A percentile compares a stretch with the other conserved stretches of the same genome.
Evolutionary conservation across 2,797 vertebrate species (phyloP).

Genomic region (Helostoma temminkii): DNA sequence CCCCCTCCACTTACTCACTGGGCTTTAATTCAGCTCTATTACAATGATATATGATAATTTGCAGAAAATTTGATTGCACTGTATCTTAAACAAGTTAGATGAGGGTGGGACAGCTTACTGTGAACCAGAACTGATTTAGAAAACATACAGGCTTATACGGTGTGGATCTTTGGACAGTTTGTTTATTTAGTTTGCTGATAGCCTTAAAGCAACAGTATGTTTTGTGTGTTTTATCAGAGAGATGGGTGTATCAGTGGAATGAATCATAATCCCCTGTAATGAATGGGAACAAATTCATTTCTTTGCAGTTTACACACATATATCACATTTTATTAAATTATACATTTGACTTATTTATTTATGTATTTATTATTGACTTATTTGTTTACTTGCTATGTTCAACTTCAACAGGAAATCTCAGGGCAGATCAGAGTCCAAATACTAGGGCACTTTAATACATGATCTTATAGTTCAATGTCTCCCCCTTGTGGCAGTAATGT

Average conservation of each 20-base stretch:
- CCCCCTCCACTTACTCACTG: conserved; percentile 7
- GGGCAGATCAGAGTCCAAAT: not conserved
- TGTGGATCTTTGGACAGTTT: conserved; percentile 1
- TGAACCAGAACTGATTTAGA: conserved; percentile 37
- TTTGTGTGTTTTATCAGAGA: not conserved
- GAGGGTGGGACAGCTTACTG: conserved; percentile 20
- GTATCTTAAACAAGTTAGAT: conserved; percentile 39
- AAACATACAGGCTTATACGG: not conserved
- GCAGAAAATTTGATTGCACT: conserved; percentile 43
- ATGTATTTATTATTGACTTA: no score
- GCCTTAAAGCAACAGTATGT: not conserved
- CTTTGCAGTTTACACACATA: no score
- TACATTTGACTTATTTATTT: no score
- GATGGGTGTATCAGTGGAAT: not conserved
- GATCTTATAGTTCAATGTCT: conserved; percentile 49
- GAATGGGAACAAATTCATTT: not conserved
- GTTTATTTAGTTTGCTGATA: not conserved
- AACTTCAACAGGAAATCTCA: not conserved
- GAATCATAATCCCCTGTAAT: not conserved
- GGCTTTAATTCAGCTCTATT: conserved; percentile 41
- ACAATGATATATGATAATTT: conserved; percentile 44
- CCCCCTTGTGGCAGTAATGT: conserved; percentile 61
- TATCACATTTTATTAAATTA: no score
- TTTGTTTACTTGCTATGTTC: not conserved
- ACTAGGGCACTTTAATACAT: not conserved